A percentile compares a stretch with the other conserved stretches of the same genome.
These are phyloP conservation scores for Pandemis heparana DNA, from an alignment of 2,888 invertebrate genomes.

Conservation along the genomic window DNA sequence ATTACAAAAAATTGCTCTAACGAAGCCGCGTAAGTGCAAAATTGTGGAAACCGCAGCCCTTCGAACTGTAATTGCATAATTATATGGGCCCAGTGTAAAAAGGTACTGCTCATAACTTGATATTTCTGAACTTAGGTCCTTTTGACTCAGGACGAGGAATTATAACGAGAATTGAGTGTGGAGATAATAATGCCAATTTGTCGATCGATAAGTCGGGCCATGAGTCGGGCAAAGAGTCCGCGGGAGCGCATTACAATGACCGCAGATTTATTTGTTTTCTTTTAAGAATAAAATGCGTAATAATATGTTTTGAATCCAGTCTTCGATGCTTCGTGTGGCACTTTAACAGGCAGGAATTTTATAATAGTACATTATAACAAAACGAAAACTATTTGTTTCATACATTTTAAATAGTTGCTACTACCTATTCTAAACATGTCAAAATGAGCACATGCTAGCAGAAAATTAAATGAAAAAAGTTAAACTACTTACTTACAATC, in stretches of 20 bases:
- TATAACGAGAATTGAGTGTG: conserved; percentile 49
- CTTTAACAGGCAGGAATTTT: neutral
- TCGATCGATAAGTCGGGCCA: conserved; percentile 47
- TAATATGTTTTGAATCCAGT: neutral
- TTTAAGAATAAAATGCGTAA: neutral
- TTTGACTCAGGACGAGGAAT: neutral
- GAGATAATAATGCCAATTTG: conserved; percentile 55
- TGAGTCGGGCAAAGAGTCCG: conserved; percentile 26
- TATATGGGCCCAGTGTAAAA: conserved; percentile 42
- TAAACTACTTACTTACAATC: neutral
- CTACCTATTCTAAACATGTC: neutral
- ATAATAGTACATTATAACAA: neutral
- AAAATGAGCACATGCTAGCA: neutral
- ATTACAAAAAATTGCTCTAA: conserved; percentile 42
- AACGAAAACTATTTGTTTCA: neutral
- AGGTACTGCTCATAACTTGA: neutral
- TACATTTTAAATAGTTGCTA: too few species aligned
- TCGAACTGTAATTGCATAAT: conserved; percentile 53
- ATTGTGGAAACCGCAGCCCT: conserved; percentile 52
- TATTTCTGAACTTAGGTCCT: neutral
- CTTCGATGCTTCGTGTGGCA: neutral
- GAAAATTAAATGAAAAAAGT: neutral
- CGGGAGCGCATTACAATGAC: conserved; percentile 36
- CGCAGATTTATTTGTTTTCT: conserved; percentile 21
- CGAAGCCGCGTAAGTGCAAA: conserved; percentile 51